These are phyloP conservation scores for Ochropleura leucogaster DNA, from an alignment of 2,888 invertebrate genomes.

Conservation along the genomic window DNA sequence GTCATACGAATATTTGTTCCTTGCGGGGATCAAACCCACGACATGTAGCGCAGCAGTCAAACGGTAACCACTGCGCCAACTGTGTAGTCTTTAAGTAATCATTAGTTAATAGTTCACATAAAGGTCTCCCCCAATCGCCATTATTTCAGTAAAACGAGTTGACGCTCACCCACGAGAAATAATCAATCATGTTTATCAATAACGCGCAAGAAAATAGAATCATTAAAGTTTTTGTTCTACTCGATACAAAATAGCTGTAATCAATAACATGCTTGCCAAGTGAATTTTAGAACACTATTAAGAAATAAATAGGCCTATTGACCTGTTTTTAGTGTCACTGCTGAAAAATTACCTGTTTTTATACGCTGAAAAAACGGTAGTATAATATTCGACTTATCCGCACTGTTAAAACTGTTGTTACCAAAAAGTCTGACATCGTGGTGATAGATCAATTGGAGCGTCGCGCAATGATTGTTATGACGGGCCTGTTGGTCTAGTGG, in stretches of 20 bases:
- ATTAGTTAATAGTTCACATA: constrained; percentile 13
- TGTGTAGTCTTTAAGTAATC: background rate
- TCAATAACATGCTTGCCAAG: constrained; percentile 27
- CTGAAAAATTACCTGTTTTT: background rate
- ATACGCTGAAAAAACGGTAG: background rate
- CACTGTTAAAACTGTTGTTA: too few species aligned
- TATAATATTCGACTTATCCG: background rate
- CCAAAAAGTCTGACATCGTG: too few species aligned
- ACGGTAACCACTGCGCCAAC: too few species aligned
- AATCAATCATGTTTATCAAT: constrained; percentile 59
- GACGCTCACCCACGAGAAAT: constrained; percentile 46
- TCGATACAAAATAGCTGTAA: constrained; percentile 30
- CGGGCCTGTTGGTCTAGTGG: too few species aligned
- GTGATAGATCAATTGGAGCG: too few species aligned
- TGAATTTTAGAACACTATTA: background rate
- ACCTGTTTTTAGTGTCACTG: constrained; percentile 4
- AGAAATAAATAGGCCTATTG: constrained; percentile 12
- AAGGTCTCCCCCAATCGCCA: background rate
- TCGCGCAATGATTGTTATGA: too few species aligned
- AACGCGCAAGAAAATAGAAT: constrained; percentile 53
- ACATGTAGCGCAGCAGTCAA: too few species aligned
- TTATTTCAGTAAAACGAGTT: constrained; percentile 32
- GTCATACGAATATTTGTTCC: too few species aligned
- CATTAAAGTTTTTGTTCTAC: constrained; percentile 54
- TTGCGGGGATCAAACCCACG: too few species aligned